A percentile compares a stretch with the other conserved stretches of the same genome.
These are phyloP conservation scores for Agriotes lineatus DNA, from an alignment of 2,888 invertebrate species.

Conservation along the genomic window DNA sequence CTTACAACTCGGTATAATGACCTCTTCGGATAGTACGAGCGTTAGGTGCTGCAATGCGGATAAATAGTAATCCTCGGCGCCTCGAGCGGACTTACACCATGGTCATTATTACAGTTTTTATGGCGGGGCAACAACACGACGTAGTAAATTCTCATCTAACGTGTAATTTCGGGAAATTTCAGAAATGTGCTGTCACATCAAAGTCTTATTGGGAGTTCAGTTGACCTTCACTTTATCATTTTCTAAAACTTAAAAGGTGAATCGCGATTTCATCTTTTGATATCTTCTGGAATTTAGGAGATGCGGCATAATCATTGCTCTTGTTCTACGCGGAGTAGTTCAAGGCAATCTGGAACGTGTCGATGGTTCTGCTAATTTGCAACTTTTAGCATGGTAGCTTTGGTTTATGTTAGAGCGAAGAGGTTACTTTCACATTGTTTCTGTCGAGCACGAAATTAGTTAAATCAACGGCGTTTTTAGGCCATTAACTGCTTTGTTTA, in stretches of 20 bases:
- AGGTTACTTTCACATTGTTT: background rate
- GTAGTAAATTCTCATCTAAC: background rate
- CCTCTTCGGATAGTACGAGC: slow-evolving; percentile 22
- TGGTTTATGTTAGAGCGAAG: background rate
- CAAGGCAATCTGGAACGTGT: slow-evolving; percentile 3
- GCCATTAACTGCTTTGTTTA: too few species aligned
- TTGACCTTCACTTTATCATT: too few species aligned
- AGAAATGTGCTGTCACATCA: too few species aligned
- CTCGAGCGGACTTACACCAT: slow-evolving; percentile 10
- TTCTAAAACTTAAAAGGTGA: too few species aligned
- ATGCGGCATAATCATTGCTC: background rate
- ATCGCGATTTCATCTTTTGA: too few species aligned
- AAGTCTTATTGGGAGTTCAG: too few species aligned
- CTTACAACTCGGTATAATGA: slow-evolving; percentile 30
- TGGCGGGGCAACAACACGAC: slow-evolving; percentile 2
- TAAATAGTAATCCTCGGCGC: slow-evolving; percentile 18
- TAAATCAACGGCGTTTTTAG: too few species aligned
- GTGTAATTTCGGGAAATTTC: background rate
- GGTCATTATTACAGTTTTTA: slow-evolving; percentile 12
- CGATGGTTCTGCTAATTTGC: background rate
- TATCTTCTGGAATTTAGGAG: too few species aligned
- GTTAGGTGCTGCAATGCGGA: slow-evolving; percentile 18
- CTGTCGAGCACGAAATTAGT: too few species aligned
- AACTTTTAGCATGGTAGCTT: background rate
- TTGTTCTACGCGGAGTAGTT: background rate